Evolutionary conservation across 2,888 invertebrate genomes (phyloP), one percentile per base, ranked within the genome.

Genomic region (Maniola hyperantus): DNA sequence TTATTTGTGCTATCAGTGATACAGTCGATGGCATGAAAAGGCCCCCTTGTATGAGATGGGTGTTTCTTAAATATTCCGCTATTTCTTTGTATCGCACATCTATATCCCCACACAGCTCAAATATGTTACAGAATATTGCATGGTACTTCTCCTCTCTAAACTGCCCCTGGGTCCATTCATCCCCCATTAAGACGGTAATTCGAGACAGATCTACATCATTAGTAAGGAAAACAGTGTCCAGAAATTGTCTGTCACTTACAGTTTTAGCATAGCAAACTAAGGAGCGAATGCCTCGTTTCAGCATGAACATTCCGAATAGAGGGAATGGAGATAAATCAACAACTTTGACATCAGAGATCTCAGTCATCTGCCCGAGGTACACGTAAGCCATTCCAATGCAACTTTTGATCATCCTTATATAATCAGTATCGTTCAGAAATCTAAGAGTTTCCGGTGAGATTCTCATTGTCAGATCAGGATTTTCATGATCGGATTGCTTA

Each of bases 321-420:
- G 96, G 95, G 78, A 95, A 94, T 6, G 94, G 93, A 73, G 92
- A 92, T 36, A 94, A 83, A 80, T 96, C 96, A 57, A 94, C 83
- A 69, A 95, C 82, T 71, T 74, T 76, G 20, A 84, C 75, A 58
- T 85, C 74, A 67, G 82, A 77, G 71, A 86, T 82, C 20, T 87
- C 82, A 36, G 79, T 75, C 58, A 89, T 83, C 72, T 90, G 87
- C 10, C 86, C 83, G n/a, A 91, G 77, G 75, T 88, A 88, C 33
- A 87, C 77, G 76, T 80, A 84, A 66, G 79, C 83, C 74, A 84
- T 83, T 10, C 87, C 83, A 58, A 89, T 83, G 63, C 85, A 84
- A 53, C 81, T 78, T 18, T 73, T 78, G 44, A 94, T 88, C 62
- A 81, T 77, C 54, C 88, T 83, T 15, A 93, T 74, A 68, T 88